A percentile compares a stretch with the other conserved stretches of the same genome.
Conservation (phyloP, 2,113 vertebrate genomes). For the Neolamprologus caudopunctatus region DNA sequence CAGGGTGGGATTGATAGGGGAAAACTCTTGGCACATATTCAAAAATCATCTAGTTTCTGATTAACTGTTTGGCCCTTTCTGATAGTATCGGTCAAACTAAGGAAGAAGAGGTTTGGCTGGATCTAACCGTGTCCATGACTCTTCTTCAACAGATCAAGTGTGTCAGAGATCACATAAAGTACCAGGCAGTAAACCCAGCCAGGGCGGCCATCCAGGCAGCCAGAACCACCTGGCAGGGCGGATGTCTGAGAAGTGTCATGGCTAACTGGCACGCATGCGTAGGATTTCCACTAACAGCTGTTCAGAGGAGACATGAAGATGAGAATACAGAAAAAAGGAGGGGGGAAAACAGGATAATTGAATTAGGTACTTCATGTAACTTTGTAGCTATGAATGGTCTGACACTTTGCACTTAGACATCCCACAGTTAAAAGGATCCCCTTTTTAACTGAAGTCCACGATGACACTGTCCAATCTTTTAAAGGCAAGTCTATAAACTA, state of each 20-base stretch:
- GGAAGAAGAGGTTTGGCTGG: background rate
- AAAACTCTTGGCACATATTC: background rate
- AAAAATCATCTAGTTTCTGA: background rate
- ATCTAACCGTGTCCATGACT: background rate
- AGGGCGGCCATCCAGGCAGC: constrained; percentile 68
- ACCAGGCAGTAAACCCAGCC: constrained; percentile 79
- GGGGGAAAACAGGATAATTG: background rate
- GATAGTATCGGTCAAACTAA: background rate
- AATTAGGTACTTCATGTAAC: background rate
- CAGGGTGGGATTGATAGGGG: background rate
- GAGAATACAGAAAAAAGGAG: background rate
- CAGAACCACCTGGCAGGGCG: constrained; percentile 72
- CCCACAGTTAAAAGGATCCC: background rate
- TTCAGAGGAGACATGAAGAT: background rate
- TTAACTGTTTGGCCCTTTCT: background rate
- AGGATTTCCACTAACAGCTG: constrained; percentile 60
- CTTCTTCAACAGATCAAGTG: background rate
- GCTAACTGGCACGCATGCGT: constrained; percentile 59
- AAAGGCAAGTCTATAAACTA: background rate
- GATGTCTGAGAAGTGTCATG: constrained; percentile 61
- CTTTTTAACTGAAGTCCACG: background rate
- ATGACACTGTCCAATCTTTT: background rate
- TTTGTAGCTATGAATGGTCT: background rate
- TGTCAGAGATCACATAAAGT: constrained; percentile 73
- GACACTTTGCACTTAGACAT: background rate